These are phyloP conservation scores for Psophia crepitans DNA, from an alignment of 2,113 vertebrate species.

Conservation along the genomic window DNA sequence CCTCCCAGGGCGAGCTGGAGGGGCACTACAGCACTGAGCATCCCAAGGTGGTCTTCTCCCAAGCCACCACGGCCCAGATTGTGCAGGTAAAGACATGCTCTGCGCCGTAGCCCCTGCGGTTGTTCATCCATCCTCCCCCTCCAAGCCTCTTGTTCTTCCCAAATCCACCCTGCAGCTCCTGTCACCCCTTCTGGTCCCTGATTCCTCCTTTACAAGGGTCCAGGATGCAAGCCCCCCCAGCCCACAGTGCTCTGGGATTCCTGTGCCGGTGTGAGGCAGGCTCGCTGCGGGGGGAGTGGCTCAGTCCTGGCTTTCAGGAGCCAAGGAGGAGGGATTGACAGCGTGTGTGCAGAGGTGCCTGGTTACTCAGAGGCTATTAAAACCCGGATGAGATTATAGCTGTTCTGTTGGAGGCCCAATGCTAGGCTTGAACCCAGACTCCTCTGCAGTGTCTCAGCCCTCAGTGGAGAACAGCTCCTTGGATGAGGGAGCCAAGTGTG, in stretches of 20 bases:
- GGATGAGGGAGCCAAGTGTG: not conserved
- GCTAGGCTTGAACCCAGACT: not conserved
- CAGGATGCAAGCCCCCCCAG: not conserved
- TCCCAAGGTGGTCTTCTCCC: constrained; percentile 61
- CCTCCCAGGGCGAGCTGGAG: constrained; percentile 76
- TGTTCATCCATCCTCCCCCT: not conserved
- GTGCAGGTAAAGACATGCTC: constrained; percentile 65
- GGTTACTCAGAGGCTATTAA: not conserved
- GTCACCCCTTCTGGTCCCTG: not conserved
- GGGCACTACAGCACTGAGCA: constrained; percentile 78
- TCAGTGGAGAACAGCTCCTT: not conserved
- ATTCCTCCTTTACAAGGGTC: not conserved
- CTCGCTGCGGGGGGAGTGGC: not conserved
- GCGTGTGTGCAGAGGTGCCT: not conserved
- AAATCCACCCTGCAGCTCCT: not conserved
- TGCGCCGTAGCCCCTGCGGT: fast-evolving
- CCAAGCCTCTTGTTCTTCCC: not conserved
- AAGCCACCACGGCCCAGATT: constrained; percentile 61
- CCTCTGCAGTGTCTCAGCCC: not conserved
- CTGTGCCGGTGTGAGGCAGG: not conserved
- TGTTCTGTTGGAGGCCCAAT: not conserved
- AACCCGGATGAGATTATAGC: not conserved
- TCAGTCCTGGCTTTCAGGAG: not conserved
- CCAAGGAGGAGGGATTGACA: fast-evolving
- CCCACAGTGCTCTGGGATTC: not conserved